Evolutionary conservation across 2,888 invertebrate species (phyloP), one percentile per base, ranked within the genome.

Genomic region (Arctia plantaginis): DNA sequence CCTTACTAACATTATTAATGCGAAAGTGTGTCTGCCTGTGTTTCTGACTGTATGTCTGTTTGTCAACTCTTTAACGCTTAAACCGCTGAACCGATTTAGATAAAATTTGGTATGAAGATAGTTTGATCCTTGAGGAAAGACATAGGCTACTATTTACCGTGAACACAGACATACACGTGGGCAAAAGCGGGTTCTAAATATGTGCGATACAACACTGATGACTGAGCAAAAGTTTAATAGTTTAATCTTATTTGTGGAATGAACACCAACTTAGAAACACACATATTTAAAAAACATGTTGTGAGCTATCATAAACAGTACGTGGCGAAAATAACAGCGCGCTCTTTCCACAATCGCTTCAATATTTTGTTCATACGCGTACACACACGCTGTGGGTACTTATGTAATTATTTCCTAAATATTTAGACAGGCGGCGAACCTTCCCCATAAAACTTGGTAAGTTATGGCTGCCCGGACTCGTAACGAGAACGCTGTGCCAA

Each of bases 351-450:
- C 66, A 66, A 72, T 69, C 74, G 77, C 82, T 81, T 79, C 76
- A 85, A 83, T 86, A 86, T 86, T 81, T 85, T 75, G 74, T 80
- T 72, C 79, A 82, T 81, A 82, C 81, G 74, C 68, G 55, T 73
- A 78, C 75, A 77, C 77, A 66, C 74, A 77, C 77, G 77, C 77
- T 80, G 85, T 81, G 81, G 81, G 83, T 88, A 89, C 88, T 89
- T 88, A 87, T 88, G 86, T 91, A 91, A 91, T 91, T 92, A 92
- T 92, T 90, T 86, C 89, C 89, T 91, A 91, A 92, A 92, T 92
- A 92, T 92, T 92, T 91, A 91, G 90, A 82, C 89, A 86, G 84
- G 83, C 82, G 87, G 86, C 83, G 84, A 85, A 83, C 88, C 86
- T 84, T 83, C 72, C 84, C 86, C 90, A 89, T 92, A 92, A 92